Evolutionary conservation across 2,797 vertebrate genomes (phyloP).

Genomic region (Pyrocephalus nanus): DNA sequence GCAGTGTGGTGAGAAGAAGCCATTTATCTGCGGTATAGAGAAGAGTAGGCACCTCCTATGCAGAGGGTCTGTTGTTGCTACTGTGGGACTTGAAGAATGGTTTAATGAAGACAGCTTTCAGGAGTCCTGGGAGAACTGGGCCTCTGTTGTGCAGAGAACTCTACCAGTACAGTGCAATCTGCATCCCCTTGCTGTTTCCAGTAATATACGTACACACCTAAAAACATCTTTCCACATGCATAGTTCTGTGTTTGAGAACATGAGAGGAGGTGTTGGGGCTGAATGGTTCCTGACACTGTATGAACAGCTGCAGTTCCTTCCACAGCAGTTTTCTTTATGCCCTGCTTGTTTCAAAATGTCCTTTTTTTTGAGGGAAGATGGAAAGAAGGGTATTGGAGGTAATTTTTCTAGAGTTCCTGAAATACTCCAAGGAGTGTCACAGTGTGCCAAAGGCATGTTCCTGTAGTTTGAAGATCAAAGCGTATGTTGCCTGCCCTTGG

Average conservation of each 20-base stretch:
- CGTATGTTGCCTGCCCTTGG: neutral
- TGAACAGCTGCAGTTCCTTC: neutral
- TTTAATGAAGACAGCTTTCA: neutral
- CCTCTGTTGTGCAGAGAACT: neutral
- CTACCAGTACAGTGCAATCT: neutral
- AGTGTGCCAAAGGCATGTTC: neutral
- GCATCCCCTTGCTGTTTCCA: neutral
- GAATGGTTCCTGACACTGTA: neutral
- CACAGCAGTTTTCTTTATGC: neutral
- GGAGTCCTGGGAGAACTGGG: neutral
- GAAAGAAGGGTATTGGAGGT: neutral
- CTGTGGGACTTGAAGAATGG: neutral
- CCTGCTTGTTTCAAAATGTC: neutral
- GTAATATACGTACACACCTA: neutral
- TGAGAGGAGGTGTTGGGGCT: neutral
- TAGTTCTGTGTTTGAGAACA: neutral
- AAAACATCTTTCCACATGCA: neutral
- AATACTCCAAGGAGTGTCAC: neutral
- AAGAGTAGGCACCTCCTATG: neutral
- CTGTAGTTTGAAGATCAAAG: neutral
- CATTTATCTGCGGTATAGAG: rapidly evolving
- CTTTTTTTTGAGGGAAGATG: neutral
- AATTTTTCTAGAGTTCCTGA: neutral
- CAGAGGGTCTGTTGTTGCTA: neutral
- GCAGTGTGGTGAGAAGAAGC: neutral